Conservation (phyloP, 2,888 invertebrate species). For the Amiota communis region DNA sequence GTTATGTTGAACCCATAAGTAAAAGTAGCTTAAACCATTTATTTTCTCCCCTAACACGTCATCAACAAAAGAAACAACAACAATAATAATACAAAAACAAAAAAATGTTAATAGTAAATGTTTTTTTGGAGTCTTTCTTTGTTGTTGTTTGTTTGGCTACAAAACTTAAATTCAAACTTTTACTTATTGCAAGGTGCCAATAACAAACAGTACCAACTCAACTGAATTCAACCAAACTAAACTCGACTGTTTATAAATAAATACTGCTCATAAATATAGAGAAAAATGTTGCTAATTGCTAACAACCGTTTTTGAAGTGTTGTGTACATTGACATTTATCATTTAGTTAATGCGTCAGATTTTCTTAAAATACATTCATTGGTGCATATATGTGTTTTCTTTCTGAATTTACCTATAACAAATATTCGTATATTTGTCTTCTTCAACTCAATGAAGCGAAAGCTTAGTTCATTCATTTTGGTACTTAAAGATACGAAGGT, state of each 20-base stretch:
- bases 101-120: slow-evolving; percentile 33
- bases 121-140: slow-evolving; percentile 33
- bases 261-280: not conserved
- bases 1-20: slow-evolving; percentile 64
- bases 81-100: slow-evolving; percentile 34
- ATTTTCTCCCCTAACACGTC: not conserved
- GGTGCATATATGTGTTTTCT: too few species aligned
- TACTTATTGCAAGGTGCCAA: slow-evolving; percentile 2
- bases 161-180: slow-evolving; percentile 21
- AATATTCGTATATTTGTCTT: too few species aligned
- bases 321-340: slow-evolving; percentile 57
- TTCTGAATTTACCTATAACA: too few species aligned
- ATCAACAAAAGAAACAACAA: not conserved
- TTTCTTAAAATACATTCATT: too few species aligned
- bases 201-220: slow-evolving; percentile 29
- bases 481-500: too few species aligned
- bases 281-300: slow-evolving; percentile 56
- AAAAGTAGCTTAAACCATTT: slow-evolving; percentile 63
- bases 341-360: too few species aligned
- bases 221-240: slow-evolving; percentile 31
- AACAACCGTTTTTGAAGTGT: slow-evolving; percentile 34
- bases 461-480: too few species aligned
- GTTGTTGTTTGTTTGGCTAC: slow-evolving; percentile 27
- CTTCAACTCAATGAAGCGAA: too few species aligned
- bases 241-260: not conserved